Base-by-base conservation (phyloP, 1,140 invertebrate genomes). In the Sycobia sp. region DNA sequence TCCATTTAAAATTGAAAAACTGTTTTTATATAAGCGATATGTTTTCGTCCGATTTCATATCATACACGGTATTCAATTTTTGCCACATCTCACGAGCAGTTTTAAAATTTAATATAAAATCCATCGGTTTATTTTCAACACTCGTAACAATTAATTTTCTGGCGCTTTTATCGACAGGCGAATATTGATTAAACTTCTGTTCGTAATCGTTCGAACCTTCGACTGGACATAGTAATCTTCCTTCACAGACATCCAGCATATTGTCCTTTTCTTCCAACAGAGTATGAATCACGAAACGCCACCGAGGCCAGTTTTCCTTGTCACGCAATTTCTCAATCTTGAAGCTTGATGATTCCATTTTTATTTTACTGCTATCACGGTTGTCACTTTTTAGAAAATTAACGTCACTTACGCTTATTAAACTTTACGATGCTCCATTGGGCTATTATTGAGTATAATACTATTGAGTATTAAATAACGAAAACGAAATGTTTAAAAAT, bases 21-120 rank as follows among this genome's bases (percentile, higher is more conserved):
- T 72, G 58, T 39, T 72, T 65, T 39, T 67, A 38, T 14, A 66
- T n/a, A 1, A 58, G 11, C 36, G 58, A 47, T 44, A 70, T 55
- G 34, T 63, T 67, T 29, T 67, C 65, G 14, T 59, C 58, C 1
- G 67, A 68, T 29, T 73, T 67, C 60, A 65, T 63, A 29, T 73
- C 68, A 57, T 67, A 70, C 14, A 74, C 56, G 10, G 64, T 27
- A 59, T 67, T 67, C 34, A 75, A 44, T 43, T 72, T 73, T 3
- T 32, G 18, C 60, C 64, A 76, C 67, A 75, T 71, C n/a, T 25
- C 23, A 5, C 27, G 11, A 7, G 3, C 23, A 27, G 23, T 22
- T 4, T 27, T 7, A 23, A 3, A 25, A 14, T 14, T 22, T 7
- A 22, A 4, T 9, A 22, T 1, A 1, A 32, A 9, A 51, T 14